These are phyloP conservation scores for Lordiphosa fenestrarum DNA, from an alignment of 2,888 invertebrate species.

Conservation along the genomic window DNA sequence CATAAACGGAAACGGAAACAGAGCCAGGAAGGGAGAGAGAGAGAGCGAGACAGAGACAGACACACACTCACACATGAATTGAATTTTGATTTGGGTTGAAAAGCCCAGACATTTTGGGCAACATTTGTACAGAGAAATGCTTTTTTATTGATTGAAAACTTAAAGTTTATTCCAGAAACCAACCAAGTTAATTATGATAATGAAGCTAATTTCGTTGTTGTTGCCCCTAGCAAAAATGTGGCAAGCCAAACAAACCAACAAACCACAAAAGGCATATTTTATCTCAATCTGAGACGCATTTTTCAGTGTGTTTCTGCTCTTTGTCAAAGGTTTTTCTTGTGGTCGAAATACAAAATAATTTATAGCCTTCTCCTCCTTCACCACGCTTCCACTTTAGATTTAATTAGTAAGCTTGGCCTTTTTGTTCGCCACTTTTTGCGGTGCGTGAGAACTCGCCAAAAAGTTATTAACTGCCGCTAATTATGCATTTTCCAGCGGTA, in stretches of 20 bases:
- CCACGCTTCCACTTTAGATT: constrained; percentile 45
- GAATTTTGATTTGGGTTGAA: constrained; percentile 54
- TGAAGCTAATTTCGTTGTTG: constrained; percentile 58
- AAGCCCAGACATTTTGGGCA: constrained; percentile 17
- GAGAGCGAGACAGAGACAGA: constrained; percentile 5
- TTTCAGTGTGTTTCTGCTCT: constrained; percentile 47
- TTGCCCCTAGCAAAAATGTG: constrained; percentile 39
- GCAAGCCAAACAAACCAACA: constrained; percentile 56
- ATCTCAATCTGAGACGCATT: constrained; percentile 57
- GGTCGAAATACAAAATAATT: constrained; percentile 53
- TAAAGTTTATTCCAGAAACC: constrained; percentile 13
- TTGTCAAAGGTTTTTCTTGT: constrained; percentile 33
- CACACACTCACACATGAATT: constrained; percentile 36
- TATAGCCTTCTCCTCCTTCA: constrained; percentile 21
- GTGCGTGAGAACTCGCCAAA: constrained; percentile 52
- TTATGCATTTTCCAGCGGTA: constrained; percentile 53
- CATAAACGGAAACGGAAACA: constrained; percentile 55
- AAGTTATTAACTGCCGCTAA: constrained; percentile 67
- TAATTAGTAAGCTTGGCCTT: constrained; percentile 55
- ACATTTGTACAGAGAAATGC: constrained; percentile 13
- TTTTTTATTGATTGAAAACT: too few species aligned
- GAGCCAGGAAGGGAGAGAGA: constrained; percentile 1
- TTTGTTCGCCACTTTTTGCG: constrained; percentile 6
- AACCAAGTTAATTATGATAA: constrained; percentile 62
- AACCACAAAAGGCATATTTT: constrained; percentile 30